These are phyloP conservation scores for Glyphotaelius pellucidus DNA, from an alignment of 2,888 invertebrate genomes.

Conservation along the genomic window DNA sequence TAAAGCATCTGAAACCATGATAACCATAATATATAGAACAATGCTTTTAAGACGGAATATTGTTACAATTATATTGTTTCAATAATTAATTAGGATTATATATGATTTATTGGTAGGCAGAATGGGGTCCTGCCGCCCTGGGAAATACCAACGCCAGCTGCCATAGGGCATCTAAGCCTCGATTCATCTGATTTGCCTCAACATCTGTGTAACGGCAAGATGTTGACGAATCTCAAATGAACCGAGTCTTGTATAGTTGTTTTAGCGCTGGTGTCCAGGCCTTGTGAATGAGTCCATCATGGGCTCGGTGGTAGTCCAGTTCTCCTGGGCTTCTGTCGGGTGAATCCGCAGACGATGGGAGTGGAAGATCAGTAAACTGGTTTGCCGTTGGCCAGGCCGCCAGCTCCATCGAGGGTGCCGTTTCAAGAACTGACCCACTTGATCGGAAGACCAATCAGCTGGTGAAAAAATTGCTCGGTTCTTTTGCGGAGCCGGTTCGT, in stretches of 20 bases:
- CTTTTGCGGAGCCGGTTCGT: background rate
- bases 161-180: background rate
- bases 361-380: background rate
- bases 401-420: background rate
- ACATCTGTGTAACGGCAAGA: background rate
- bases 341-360: background rate
- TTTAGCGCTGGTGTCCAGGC: background rate
- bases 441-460: background rate
- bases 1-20: no score
- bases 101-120: background rate
- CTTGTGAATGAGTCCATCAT: background rate
- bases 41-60: no score
- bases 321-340: background rate
- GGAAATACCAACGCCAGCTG: background rate
- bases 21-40: no score
- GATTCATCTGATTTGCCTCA: background rate
- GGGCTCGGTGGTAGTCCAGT: background rate
- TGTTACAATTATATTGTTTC: no score
- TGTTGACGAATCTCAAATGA: background rate
- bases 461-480: background rate
- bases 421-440: background rate
- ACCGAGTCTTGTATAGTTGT: background rate
- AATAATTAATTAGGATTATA: no score
- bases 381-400: slow-evolving; percentile 2
- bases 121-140: background rate